Base-by-base conservation (phyloP, 2,888 invertebrate species). In the Acronicta aceris region DNA sequence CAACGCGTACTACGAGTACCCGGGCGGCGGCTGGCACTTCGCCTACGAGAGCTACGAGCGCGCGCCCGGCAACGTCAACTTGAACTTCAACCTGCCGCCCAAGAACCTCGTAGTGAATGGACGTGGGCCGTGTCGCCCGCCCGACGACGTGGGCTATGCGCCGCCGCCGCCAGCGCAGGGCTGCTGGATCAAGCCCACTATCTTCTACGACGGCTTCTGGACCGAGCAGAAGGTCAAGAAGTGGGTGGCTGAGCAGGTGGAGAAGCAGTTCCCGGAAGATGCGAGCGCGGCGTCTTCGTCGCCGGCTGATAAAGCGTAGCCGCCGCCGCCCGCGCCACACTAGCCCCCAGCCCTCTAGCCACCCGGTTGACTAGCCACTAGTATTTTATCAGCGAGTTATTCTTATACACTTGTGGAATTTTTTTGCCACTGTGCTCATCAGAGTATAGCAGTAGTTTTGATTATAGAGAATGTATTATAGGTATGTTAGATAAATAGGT, bases 151-250 rank as follows among this genome's bases (percentile, higher is more conserved):
- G 8, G 46, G 82, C 5, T 89, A 82, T 75, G 86, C 79, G 1
- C 76, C 83, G 13, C 81, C 86, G 33, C 83, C 84, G 17, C 90
- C 87, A 53, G 81, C 81, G 27, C 90, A 89, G 58, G 91, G 90
- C 3, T 92, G 93, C 72, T 95, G 95, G 95, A 90, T 95, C 53
- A 95, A 95, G 57, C 95, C 95, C 5, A 92, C 93, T 3, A 94
- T 95, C 43, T 95, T 95, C 80, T 95, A 95, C 62, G 95, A 95
- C 48, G 95, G 95, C 0, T 95, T 95, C 79, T 95, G 95, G 95
- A 95, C 95, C 0, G 95, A 95, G 84, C 95, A 94, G 85, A 94
- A 95, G 74, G 95, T 95, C 15, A 95, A 93, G 79, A 93, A 91
- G 79, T 95, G 95, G 95, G 94, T 94, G 2, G 92, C 95, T 5